phyloP scores from a whole-genome alignment of 2,888 invertebrate genomes.

The Dicycla oo region DNA sequence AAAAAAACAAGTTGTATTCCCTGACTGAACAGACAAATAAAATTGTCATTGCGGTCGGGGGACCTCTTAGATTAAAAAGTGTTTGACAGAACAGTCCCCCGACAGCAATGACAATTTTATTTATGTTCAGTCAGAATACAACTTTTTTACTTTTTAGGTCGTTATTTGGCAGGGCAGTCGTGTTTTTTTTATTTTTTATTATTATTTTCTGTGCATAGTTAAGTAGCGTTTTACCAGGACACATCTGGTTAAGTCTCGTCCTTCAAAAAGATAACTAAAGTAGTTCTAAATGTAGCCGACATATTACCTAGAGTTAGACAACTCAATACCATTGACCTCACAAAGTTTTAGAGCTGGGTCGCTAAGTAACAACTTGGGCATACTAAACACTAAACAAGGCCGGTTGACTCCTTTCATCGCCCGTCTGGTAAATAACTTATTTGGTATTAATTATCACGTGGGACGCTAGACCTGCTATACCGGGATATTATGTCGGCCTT shows the following conservation, averaged over 20 bases:
- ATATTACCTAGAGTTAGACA: constrained; percentile 15
- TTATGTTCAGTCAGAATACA: no score
- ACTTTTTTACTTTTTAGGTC: no score
- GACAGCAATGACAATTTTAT: no score
- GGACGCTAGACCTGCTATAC: constrained; percentile 76
- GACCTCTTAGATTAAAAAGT: no score
- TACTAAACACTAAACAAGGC: constrained; percentile 50
- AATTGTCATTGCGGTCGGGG: no score
- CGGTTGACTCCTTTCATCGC: constrained; percentile 55
- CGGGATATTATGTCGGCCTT: constrained; percentile 72
- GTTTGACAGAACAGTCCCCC: no score
- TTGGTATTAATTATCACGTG: constrained; percentile 81
- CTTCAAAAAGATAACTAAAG: constrained; percentile 5
- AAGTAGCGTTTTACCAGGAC: background rate
- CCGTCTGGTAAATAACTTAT: constrained; percentile 64
- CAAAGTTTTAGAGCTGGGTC: constrained; percentile 37
- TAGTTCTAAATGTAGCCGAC: background rate
- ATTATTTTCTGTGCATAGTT: background rate
- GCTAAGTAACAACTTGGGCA: constrained; percentile 33
- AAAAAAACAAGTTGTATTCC: no score
- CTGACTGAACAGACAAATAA: no score
- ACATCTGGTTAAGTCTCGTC: background rate
- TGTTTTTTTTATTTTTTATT: no score
- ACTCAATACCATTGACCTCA: constrained; percentile 44
- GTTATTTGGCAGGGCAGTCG: no score